Evolutionary conservation across 2,797 vertebrate genomes (phyloP).

Genomic region (Ibycter americanus): DNA sequence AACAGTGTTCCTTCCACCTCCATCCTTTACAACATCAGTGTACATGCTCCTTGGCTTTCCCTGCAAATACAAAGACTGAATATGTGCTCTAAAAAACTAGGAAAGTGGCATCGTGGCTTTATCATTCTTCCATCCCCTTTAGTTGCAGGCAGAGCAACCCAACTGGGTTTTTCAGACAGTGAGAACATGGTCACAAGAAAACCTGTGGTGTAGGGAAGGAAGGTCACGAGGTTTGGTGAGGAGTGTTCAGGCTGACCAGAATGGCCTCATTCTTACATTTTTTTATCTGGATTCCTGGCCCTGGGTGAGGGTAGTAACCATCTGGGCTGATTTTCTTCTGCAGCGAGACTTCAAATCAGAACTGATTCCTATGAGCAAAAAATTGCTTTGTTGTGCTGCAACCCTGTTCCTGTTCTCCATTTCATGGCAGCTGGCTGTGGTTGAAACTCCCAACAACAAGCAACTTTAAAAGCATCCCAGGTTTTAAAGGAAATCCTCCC

Average conservation of each 20-base stretch:
- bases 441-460: neutral
- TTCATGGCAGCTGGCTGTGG: neutral
- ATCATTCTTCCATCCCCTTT: no score
- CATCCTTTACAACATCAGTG: neutral
- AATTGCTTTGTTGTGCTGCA: neutral
- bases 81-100: fast-evolving
- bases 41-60: neutral
- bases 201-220: neutral
- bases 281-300: neutral
- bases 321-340: neutral
- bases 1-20: neutral
- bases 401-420: no score
- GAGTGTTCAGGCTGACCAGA: neutral
- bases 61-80: neutral
- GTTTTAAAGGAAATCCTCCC: neutral
- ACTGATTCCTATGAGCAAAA: fast-evolving
- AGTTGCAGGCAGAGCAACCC: fast-evolving
- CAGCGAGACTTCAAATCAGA: neutral
- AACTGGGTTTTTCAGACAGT: neutral
- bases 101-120: fast-evolving
- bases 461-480: neutral
- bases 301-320: neutral
- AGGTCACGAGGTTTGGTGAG: fast-evolving
- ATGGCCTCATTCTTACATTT: neutral
- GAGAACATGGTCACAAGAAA: fast-evolving